Evolutionary conservation across 35 echinoderm and acorn worm genomes (phyloP).

Genomic region (Stichopus chloronotus): DNA sequence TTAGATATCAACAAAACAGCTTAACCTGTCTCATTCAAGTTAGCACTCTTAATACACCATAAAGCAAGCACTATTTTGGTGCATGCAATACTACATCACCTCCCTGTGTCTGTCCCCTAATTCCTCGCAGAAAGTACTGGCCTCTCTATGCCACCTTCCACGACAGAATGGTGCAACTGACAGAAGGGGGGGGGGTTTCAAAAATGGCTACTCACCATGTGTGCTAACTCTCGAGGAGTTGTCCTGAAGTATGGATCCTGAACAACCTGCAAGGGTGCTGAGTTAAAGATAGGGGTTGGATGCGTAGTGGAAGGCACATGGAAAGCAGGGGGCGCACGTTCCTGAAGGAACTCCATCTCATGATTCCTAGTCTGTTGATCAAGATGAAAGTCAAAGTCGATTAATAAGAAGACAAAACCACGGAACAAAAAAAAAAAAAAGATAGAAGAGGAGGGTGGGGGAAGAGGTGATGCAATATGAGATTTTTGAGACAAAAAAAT

Average conservation of each 20-base stretch:
- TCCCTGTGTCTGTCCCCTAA: no score
- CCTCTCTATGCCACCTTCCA: no score
- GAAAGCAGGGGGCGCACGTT: slow-evolving; percentile 82
- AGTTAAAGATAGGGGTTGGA: slow-evolving; percentile 83
- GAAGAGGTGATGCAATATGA: neutral
- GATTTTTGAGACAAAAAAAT: neutral
- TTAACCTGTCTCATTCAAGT: no score
- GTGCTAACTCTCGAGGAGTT: slow-evolving; percentile 75
- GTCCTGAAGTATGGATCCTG: slow-evolving; percentile 80
- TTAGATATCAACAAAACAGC: no score
- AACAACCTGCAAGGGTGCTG: slow-evolving; percentile 83
- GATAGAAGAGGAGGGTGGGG: neutral
- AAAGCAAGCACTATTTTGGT: no score
- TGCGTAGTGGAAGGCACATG: slow-evolving; percentile 99
- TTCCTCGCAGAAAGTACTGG: no score
- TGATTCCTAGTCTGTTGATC: slow-evolving; percentile 73
- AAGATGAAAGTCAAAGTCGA: neutral
- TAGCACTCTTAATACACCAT: no score
- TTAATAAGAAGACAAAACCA: neutral
- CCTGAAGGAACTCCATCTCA: slow-evolving; percentile 90
- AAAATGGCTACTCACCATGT: slow-evolving; percentile 77
- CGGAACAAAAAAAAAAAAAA: neutral
- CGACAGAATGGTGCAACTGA: no score
- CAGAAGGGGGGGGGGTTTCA: no score
- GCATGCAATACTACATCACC: no score